Base-by-base conservation (phyloP, 2,888 invertebrate species). In the Netelia inedita region DNA sequence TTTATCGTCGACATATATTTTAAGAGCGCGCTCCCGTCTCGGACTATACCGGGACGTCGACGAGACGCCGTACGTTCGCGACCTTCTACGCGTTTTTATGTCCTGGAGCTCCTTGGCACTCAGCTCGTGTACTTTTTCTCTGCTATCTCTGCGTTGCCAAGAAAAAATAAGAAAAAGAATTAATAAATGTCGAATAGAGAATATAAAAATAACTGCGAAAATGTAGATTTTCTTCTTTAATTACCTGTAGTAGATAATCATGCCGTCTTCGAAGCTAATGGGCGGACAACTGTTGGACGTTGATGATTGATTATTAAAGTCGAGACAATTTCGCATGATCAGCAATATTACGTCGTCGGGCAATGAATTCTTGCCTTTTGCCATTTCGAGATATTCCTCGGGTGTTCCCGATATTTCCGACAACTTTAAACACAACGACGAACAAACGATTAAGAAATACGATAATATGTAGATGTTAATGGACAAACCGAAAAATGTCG, bases 231-330 rank as follows among this genome's bases (percentile, higher is more conserved):
- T 19, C 16, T 57, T 1, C 5, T 19, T 19, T 14, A 19, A 43
- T 82, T 92, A 97, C 96, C 96, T 96, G 94, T 96, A 97, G 90
- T 96, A 95, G 89, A 96, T 95, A 78, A 96, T 94, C 89, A 94
- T 94, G 63, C 96, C 96, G 92, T 96, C 95, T 88, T 95, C 95
- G 82, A 95, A 94, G 87, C 94, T 95, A 50, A 95, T 91, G 35
- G 95, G 95, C 94, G 95, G 95, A 57, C 83, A 79, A 88, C 95
- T 94, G 76, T 95, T 95, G 8, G 94, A 93, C 19, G 68, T 94
- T 94, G 9, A 95, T 94, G 71, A 87, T 95, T 96, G 97, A 76
- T 46, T 14, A 46, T 14, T 10, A 14, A 46, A 10, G 14, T 46
- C 46, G 11, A 46, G 46, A 81, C 95, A 95, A 57, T 94, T 94